These are phyloP conservation scores for Chymomyza fuscimana DNA, from an alignment of 2,888 invertebrate species.

Conservation along the genomic window DNA sequence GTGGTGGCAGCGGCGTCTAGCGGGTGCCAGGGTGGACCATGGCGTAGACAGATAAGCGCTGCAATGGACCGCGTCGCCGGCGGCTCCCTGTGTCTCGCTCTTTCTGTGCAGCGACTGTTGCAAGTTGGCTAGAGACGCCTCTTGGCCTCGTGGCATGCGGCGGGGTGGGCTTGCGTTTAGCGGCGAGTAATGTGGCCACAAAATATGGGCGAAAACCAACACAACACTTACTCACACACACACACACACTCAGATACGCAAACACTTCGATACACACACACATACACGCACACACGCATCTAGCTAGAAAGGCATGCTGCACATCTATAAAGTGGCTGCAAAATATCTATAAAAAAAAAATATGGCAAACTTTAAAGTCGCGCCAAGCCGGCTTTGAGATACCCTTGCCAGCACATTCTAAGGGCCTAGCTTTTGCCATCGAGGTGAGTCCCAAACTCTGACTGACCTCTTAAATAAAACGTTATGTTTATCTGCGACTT, in stretches of 20 bases:
- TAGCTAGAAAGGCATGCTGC: conserved; percentile 6
- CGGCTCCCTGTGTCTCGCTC: not conserved
- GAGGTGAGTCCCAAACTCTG: no score
- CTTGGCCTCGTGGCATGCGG: not conserved
- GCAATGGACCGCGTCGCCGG: not conserved
- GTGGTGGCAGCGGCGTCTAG: not conserved
- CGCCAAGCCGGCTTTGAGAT: no score
- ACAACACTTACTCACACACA: not conserved
- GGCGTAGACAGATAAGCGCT: conserved; percentile 57
- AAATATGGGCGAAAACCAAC: conserved; percentile 67
- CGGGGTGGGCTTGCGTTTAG: conserved; percentile 1
- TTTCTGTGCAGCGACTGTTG: not conserved
- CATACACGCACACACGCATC: conserved; percentile 61
- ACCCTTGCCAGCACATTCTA: no score
- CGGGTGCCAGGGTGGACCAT: conserved; percentile 35
- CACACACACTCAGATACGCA: no score
- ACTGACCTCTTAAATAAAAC: no score
- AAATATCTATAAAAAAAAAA: conserved; percentile 52
- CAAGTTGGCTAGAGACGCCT: not conserved
- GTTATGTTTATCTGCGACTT: no score
- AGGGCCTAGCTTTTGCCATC: no score
- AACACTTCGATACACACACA: no score
- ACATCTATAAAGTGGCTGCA: conserved; percentile 67
- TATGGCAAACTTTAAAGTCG: conserved; percentile 5
- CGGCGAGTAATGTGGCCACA: conserved; percentile 63